These are phyloP conservation scores for Volucella inflata DNA, from an alignment of 2,888 invertebrate species.

Conservation along the genomic window DNA sequence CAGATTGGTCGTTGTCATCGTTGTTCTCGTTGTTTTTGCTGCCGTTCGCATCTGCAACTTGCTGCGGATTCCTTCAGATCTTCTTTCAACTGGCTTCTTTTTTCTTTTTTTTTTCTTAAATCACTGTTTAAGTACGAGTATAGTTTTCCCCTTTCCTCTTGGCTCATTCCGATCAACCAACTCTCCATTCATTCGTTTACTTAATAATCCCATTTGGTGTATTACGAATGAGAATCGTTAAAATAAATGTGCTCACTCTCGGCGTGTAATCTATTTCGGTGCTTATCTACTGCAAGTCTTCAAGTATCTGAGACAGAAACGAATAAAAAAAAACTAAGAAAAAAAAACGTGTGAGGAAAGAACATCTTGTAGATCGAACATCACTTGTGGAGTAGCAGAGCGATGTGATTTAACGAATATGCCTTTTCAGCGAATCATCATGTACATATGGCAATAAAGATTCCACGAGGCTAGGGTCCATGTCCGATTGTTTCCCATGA, in stretches of 20 bases:
- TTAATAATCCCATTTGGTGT: constrained; percentile 74
- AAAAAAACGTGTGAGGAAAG: constrained; percentile 56
- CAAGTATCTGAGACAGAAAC: not conserved
- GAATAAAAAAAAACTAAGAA: constrained; percentile 16
- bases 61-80: constrained; percentile 39
- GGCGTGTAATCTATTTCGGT: constrained; percentile 70
- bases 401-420: constrained; percentile 35
- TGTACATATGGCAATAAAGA: constrained; percentile 70
- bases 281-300: not conserved
- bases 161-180: not conserved
- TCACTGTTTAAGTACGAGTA: not conserved
- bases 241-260: constrained; percentile 75
- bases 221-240: constrained; percentile 74
- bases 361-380: constrained; percentile 69
- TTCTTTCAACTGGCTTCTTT: constrained; percentile 36
- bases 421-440: constrained; percentile 64
- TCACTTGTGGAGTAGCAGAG: constrained; percentile 34
- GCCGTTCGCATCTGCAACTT: constrained; percentile 48
- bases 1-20: constrained; percentile 52
- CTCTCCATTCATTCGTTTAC: constrained; percentile 54
- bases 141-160: no score
- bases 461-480: constrained; percentile 62
- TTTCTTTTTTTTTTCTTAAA: constrained; percentile 38
- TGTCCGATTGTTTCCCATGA: constrained; percentile 72
- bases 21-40: constrained; percentile 27